A percentile compares a stretch with the other conserved stretches of the same genome.
Evolutionary conservation across 2,888 invertebrate species (phyloP).

Genomic region (Nycteola revayana): DNA sequence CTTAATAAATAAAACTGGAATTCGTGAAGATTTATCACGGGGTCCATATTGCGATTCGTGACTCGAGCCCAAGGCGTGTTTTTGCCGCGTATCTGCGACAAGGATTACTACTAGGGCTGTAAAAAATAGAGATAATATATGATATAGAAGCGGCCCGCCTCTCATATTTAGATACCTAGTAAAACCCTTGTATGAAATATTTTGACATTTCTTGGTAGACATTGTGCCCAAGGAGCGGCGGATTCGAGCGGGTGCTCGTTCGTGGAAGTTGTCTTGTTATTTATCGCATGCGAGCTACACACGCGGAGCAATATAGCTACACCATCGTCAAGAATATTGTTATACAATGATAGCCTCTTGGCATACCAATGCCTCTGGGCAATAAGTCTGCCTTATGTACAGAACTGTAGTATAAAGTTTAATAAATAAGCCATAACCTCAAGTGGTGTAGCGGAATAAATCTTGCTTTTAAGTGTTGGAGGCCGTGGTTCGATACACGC

Average conservation of each 20-base stretch:
- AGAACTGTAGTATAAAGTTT: no score
- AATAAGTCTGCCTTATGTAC: no score
- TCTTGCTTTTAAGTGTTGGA: no score
- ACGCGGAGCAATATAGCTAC: no score
- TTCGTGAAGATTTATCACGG: constrained; percentile 77
- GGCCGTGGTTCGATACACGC: no score
- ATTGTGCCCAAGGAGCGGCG: constrained; percentile 33
- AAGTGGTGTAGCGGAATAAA: no score
- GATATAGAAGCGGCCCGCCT: constrained; percentile 59
- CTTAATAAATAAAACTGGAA: constrained; percentile 80
- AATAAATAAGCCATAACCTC: no score
- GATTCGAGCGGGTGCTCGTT: constrained; percentile 52
- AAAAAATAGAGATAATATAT: constrained; percentile 61
- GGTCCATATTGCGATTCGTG: constrained; percentile 68
- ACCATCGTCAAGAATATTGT: no score
- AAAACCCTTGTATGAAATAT: constrained; percentile 65
- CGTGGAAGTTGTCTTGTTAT: constrained; percentile 52
- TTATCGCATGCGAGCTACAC: constrained; percentile 43
- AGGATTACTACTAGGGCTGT: constrained; percentile 46
- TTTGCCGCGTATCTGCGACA: constrained; percentile 48
- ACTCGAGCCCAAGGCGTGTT: constrained; percentile 55
- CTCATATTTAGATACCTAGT: constrained; percentile 48
- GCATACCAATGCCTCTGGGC: no score
- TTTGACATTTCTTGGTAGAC: constrained; percentile 75
- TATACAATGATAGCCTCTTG: no score